Evolutionary conservation across 2,113 vertebrate genomes (phyloP), one percentile per base, ranked within the genome.

Genomic region (Rana temporaria): DNA sequence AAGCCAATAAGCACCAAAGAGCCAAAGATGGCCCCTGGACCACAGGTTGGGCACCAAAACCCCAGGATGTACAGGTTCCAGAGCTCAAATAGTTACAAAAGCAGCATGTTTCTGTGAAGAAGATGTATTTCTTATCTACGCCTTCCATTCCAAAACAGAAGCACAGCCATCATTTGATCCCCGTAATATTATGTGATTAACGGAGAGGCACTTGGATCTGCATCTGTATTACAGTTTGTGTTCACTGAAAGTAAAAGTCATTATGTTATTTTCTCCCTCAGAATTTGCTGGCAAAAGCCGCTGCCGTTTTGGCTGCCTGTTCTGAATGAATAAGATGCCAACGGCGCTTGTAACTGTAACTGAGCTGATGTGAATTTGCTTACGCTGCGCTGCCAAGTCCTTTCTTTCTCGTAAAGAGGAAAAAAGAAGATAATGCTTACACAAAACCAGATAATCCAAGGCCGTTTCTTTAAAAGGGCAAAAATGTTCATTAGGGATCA

Each of bases 151-250:
- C 52, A 73, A 9, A n/a, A 11, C 70, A 34, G 57, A 59, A 62
- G 38, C 53, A 42, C 4, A 1, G 38, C 55, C 30, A 60, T 60
- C 60, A 75, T 62, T 62, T 75, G 60, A 16, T 75, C 72, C 38
- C 30, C 38, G 30, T 75, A 42, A 38, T 75, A 34, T 62, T 60
- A 62, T 62, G 19, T 75, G 56, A 75, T 42, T 60, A 75, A 24
- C 30, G 42, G 19, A 60, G 19, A 60, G 38, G n/a, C n/a, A 75
- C 57, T 75, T 75, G 72, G 57, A 60, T 62, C 56, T 75, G 62
- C 32, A 75, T 75, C 72, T 75, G 57, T 75, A 62, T 22, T 75
- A 60, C 32, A 24, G 32, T 34, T 22, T 57, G 56, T 62, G 72
- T 62, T n/a, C 30, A 60, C 30, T 74, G 56, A 20, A 42, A 38